These are phyloP conservation scores for Aplodontia rufa DNA, from an alignment of 2,113 vertebrate species.

Conservation along the genomic window DNA sequence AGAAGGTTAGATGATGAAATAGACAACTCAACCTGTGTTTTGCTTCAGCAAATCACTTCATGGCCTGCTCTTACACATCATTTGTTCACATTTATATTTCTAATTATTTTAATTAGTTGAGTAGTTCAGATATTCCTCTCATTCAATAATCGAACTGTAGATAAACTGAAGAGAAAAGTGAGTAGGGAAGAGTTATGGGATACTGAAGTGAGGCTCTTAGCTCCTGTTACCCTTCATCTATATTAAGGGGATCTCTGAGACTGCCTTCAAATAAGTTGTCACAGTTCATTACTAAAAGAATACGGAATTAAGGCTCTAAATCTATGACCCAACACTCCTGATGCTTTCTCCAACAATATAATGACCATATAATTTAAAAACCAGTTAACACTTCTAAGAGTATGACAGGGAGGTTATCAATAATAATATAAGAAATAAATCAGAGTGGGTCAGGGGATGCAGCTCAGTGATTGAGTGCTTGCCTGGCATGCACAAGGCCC, in stretches of 20 bases:
- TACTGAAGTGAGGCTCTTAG: background rate
- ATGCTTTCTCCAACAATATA: background rate
- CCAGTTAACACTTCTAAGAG: background rate
- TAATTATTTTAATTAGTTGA: background rate
- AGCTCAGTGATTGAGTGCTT: too few relatives aligned
- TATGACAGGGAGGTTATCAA: background rate
- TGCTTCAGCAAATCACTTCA: background rate
- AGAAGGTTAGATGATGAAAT: background rate
- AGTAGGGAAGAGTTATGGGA: background rate
- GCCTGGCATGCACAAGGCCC: too few relatives aligned
- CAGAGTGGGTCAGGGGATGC: background rate
- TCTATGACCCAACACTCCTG: background rate
- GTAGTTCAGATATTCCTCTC: background rate
- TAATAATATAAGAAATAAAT: background rate
- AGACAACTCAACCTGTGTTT: background rate
- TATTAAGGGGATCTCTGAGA: background rate
- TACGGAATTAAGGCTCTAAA: background rate
- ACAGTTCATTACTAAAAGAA: background rate
- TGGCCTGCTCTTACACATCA: background rate
- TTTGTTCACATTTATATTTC: background rate
- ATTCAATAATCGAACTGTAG: constrained; percentile 24
- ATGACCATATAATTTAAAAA: background rate
- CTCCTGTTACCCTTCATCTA: background rate
- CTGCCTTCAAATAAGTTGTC: background rate
- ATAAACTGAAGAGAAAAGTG: background rate